Percentiles rank a stretch among this genome's conserved stretches.
Conservation (phyloP, 1,140 invertebrate genomes). For the Drosophila prosaltans region DNA sequence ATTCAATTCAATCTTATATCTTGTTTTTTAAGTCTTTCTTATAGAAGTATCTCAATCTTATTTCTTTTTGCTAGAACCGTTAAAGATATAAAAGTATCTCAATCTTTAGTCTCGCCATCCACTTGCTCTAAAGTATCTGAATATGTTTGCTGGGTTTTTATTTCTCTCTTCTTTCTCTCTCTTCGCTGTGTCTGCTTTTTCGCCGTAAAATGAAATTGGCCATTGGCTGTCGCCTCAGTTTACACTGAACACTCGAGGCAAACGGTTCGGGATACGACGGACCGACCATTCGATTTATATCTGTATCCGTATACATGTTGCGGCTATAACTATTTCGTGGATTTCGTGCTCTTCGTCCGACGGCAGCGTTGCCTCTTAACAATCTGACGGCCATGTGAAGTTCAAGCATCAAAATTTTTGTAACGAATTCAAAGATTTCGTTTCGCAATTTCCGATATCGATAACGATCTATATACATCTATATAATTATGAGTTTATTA, state of each 20-base stretch:
- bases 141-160: constrained; percentile 51
- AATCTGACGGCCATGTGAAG: constrained; percentile 58
- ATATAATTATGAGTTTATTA: constrained; percentile 38
- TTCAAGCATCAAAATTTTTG: constrained; percentile 8
- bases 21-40: too few species aligned
- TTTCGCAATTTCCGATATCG: constrained; percentile 30
- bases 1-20: too few species aligned
- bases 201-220: constrained; percentile 27
- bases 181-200: constrained; percentile 28
- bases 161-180: constrained; percentile 36
- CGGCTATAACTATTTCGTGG: background rate
- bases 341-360: constrained; percentile 13
- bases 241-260: constrained; percentile 56
- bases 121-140: background rate
- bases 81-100: background rate
- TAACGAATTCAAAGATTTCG: constrained; percentile 22
- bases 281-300: constrained; percentile 20
- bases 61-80: too few species aligned
- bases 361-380: constrained; percentile 24
- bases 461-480: constrained; percentile 41
- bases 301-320: constrained; percentile 12
- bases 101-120: background rate
- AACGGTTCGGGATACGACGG: constrained; percentile 44
- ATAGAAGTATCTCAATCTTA: too few species aligned
- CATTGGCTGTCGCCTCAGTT: constrained; percentile 49